Percentiles rank a stretch among this genome's conserved stretches.
Conservation (phyloP, 1,140 invertebrate genomes). For the Kradibia gibbosae region DNA sequence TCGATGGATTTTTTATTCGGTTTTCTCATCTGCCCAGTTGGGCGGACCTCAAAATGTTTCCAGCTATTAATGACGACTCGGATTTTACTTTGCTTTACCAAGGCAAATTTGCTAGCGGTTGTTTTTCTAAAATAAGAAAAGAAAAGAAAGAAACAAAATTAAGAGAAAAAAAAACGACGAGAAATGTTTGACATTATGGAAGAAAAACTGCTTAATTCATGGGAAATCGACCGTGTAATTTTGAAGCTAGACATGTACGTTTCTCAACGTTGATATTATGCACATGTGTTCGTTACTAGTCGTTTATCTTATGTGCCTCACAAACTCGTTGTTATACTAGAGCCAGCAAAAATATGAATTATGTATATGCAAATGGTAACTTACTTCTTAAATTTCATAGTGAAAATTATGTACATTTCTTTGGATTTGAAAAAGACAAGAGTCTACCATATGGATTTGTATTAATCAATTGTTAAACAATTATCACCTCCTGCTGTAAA, state of each 20-base stretch:
- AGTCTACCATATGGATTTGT: too few relatives aligned
- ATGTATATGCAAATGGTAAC: neutral
- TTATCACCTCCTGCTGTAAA: too few relatives aligned
- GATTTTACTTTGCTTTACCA: neutral
- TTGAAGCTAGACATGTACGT: neutral
- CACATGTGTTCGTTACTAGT: neutral
- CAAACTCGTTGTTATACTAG: neutral
- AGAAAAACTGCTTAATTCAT: neutral
- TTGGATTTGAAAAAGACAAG: too few relatives aligned
- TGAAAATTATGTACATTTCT: too few relatives aligned
- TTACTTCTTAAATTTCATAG: too few relatives aligned
- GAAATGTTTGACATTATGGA: neutral
- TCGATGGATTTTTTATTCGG: neutral
- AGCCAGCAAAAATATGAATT: neutral
- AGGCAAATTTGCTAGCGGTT: neutral
- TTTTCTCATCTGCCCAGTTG: neutral
- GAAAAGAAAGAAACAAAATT: too few relatives aligned
- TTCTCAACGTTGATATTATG: neutral
- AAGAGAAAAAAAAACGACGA: too few relatives aligned
- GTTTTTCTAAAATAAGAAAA: too few relatives aligned
- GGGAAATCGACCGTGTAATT: neutral
- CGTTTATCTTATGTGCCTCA: constrained; percentile 5
- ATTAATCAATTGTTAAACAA: too few relatives aligned
- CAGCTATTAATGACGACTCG: neutral
- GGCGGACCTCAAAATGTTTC: neutral